phyloP scores from a whole-genome alignment of 1,140 invertebrate genomes.

The Pseudomyrmex pallidus region DNA sequence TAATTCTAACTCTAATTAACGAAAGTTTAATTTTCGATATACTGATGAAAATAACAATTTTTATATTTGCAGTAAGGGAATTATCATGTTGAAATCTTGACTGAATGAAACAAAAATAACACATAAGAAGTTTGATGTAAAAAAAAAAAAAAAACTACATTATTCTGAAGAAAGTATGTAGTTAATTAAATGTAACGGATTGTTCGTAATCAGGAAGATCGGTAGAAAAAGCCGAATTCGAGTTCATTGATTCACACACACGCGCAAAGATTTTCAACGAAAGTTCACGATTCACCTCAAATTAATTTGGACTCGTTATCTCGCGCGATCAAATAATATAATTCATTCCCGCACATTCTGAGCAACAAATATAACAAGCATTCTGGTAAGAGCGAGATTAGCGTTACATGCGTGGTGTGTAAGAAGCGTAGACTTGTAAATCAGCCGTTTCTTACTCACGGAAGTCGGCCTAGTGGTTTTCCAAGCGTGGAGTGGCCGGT shows the following conservation, averaged over 20 bases:
- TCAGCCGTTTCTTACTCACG: constrained; percentile 49
- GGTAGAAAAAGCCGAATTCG: neutral
- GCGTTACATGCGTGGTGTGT: neutral
- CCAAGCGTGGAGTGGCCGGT: constrained; percentile 38
- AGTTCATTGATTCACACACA: neutral
- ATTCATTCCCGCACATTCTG: neutral
- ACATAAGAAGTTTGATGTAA: neutral
- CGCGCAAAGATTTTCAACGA: neutral
- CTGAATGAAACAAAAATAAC: neutral
- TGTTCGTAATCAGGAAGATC: neutral
- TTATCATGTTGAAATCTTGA: neutral
- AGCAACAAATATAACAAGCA: neutral
- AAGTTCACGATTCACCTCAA: neutral
- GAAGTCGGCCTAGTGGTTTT: constrained; percentile 23
- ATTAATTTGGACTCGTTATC: neutral
- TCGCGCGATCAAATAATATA: neutral
- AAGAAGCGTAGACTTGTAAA: constrained; percentile 51
- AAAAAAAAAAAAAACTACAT: neutral
- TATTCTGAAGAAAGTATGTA: constrained; percentile 20
- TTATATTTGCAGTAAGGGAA: too few relatives aligned
- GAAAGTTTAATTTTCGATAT: constrained; percentile 16
- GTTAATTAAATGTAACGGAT: neutral
- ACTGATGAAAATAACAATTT: too few relatives aligned
- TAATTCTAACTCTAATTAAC: constrained; percentile 35
- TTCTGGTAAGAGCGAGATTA: constrained; percentile 6